Base-by-base conservation (phyloP, 2,888 invertebrate genomes). In the Polydrusus cervinus region DNA sequence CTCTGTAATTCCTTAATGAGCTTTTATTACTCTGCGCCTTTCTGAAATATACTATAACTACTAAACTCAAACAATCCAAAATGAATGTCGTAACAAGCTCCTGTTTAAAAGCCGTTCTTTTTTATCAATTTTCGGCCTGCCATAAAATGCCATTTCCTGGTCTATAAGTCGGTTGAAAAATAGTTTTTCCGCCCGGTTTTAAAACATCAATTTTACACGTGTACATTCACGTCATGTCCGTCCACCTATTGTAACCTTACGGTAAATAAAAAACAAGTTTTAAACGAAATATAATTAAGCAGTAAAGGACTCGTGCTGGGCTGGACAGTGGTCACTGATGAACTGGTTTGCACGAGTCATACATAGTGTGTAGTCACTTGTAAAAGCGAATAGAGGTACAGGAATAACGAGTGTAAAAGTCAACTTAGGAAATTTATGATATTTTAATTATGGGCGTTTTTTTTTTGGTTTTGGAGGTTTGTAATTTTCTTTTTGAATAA, bases 261-360 rank as follows among this genome's bases (percentile, higher is more conserved):
- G 43, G 49, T 34, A 69, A 64, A 45, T 60, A 70, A 75, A 67
- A 60, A 69, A 76, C 76, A 72, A 25, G 76, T 69, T 73, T 74
- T 73, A 78, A 80, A 76, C 79, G 76, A 71, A 71, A 78, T 71
- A 80, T 82, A 80, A 82, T 82, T 81, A 80, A 81, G 78, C 79
- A 77, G 78, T 79, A 78, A 82, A 82, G 79, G 80, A 80, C 82
- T 81, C 82, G 82, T 83, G 82, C 82, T 81, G 82, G 79, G 82
- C 80, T 79, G 82, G 82, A 81, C 83, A 81, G 75, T 80, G 82
- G 82, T 82, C 83, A 82, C 71, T 77, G 65, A 62, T 66, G 55
- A 65, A 79, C 81, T 75, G 79, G 81, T 80, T 80, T 76, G 55
- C 66, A 62, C 70, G 62, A 71, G 74, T 76, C 75, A 7, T 76